A percentile compares a stretch with the other conserved stretches of the same genome.
These are phyloP conservation scores for Peucedramus taeniatus DNA, from an alignment of 2,113 vertebrate species.

Conservation along the genomic window DNA sequence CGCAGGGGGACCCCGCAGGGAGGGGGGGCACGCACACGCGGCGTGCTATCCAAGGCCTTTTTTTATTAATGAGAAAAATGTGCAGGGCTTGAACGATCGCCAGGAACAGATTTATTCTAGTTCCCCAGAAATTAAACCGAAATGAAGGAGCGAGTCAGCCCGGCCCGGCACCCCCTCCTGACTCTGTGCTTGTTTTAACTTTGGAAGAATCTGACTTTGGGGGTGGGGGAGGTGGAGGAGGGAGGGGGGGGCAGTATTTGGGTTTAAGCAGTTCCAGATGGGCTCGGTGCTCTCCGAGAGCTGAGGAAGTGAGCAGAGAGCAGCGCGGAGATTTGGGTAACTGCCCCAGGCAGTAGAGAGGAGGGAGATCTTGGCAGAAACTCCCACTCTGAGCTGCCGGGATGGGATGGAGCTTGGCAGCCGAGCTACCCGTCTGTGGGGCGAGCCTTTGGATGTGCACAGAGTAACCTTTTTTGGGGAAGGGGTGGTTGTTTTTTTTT, in stretches of 20 bases:
- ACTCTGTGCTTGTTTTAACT: constrained; percentile 80
- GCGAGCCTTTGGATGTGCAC: constrained; percentile 17
- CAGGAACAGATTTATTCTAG: constrained; percentile 73
- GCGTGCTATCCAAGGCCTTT: constrained; percentile 71
- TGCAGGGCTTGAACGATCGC: constrained; percentile 78
- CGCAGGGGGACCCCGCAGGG: background rate
- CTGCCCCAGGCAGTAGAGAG: constrained; percentile 66
- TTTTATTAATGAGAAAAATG: constrained; percentile 83
- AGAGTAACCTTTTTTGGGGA: constrained; percentile 40
- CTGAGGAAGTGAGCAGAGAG: constrained; percentile 71
- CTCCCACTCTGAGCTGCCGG: background rate
- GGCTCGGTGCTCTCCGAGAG: constrained; percentile 67
- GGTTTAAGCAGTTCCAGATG: constrained; percentile 85
- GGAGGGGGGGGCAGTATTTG: constrained; percentile 66
- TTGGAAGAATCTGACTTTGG: constrained; percentile 76
- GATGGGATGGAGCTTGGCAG: constrained; percentile 51
- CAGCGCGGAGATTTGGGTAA: constrained; percentile 56
- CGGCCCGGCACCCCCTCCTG: constrained; percentile 54
- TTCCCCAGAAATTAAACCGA: constrained; percentile 78
- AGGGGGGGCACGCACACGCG: constrained; percentile 37
- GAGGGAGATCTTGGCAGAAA: constrained; percentile 60
- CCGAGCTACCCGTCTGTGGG: constrained; percentile 40
- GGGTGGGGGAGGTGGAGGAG: constrained; percentile 37
- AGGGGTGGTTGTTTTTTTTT: background rate
- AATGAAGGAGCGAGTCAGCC: constrained; percentile 66